These are phyloP conservation scores for Chionis minor DNA, from an alignment of 2,113 vertebrate species.

Conservation along the genomic window DNA sequence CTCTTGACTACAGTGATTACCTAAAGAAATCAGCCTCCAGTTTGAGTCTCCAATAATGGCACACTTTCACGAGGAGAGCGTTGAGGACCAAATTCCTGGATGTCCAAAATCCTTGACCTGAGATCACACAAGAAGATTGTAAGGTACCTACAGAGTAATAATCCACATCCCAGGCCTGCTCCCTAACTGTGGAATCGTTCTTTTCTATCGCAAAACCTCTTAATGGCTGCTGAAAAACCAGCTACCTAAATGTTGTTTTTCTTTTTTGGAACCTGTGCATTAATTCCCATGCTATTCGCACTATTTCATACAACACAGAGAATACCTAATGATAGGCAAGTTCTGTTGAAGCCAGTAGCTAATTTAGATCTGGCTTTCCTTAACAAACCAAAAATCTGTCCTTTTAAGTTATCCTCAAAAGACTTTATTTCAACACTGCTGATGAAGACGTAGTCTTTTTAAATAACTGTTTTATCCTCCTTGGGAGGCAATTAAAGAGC, in stretches of 20 bases:
- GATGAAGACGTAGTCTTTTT: slow-evolving; percentile 33
- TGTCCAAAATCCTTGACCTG: neutral
- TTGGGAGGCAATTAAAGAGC: slow-evolving; percentile 68
- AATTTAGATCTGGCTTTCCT: slow-evolving; percentile 48
- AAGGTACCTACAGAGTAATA: neutral
- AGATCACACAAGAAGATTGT: neutral
- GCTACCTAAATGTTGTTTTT: neutral
- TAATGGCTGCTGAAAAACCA: neutral
- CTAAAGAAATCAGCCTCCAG: neutral
- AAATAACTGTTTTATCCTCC: slow-evolving; percentile 52
- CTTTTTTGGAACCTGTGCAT: neutral
- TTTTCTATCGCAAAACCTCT: no score
- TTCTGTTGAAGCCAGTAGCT: slow-evolving; percentile 29
- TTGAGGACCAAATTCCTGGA: neutral
- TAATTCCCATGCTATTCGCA: neutral
- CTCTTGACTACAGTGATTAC: accelerated
- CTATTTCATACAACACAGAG: slow-evolving; percentile 8
- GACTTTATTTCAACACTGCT: slow-evolving; percentile 44
- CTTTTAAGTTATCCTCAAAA: slow-evolving; percentile 66
- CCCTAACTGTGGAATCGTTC: accelerated
- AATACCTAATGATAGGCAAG: slow-evolving; percentile 42
- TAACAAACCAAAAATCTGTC: slow-evolving; percentile 45
- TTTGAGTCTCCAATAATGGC: accelerated
- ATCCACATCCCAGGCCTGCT: neutral
- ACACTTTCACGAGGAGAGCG: neutral